Percentiles rank a stretch among this genome's conserved stretches.
These are phyloP conservation scores for Nebria ingens DNA, from an alignment of 1,140 invertebrate genomes.

Conservation along the genomic window DNA sequence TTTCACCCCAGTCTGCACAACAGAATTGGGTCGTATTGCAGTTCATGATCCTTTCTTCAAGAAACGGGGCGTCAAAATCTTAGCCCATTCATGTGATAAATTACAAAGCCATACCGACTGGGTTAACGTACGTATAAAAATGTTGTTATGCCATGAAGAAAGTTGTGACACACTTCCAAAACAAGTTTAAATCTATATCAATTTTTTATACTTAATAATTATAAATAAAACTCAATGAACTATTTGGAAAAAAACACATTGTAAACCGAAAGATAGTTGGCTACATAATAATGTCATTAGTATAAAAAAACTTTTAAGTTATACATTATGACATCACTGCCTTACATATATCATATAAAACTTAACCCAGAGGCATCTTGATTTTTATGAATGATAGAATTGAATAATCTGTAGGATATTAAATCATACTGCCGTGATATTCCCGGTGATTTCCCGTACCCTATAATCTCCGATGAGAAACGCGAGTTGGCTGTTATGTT, in stretches of 20 bases:
- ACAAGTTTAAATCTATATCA: constrained; percentile 13
- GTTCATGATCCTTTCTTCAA: constrained; percentile 64
- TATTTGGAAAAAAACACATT: too few species aligned
- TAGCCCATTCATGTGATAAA: constrained; percentile 80
- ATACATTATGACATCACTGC: too few species aligned
- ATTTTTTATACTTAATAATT: too few species aligned
- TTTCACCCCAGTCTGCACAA: constrained; percentile 91
- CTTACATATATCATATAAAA: too few species aligned
- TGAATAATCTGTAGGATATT: constrained; percentile 61
- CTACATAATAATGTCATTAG: too few species aligned
- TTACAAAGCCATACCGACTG: constrained; percentile 68
- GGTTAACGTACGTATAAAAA: constrained; percentile 49
- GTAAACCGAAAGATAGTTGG: too few species aligned
- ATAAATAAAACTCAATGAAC: too few species aligned
- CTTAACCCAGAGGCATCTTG: too few species aligned
- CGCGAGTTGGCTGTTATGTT: constrained; percentile 65
- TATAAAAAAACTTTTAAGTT: too few species aligned
- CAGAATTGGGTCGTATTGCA: constrained; percentile 73
- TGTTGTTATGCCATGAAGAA: background rate
- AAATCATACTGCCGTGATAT: constrained; percentile 60
- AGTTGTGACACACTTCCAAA: background rate
- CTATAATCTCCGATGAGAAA: constrained; percentile 77
- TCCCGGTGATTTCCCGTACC: constrained; percentile 65
- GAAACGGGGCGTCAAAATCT: constrained; percentile 68
- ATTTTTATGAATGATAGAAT: too few species aligned